Evolutionary conservation across 2,797 vertebrate species (phyloP), one percentile per base, ranked within the genome.

Genomic region (Scolopax rusticola): DNA sequence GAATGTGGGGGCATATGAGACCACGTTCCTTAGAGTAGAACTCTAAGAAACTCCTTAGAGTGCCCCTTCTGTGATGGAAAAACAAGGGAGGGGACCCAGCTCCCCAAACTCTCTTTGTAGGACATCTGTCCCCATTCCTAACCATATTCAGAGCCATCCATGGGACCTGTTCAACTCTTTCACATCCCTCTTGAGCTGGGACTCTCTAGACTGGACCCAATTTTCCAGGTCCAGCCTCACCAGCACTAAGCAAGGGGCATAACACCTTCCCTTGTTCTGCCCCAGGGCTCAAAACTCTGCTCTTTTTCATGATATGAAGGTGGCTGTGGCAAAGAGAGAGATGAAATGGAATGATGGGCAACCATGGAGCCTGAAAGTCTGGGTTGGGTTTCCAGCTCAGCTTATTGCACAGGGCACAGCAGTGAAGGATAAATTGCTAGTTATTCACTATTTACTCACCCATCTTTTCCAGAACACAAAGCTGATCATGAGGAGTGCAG

Each of bases 241-340:
- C 15, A 65, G 17, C 48, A 40, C 7, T 10, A 15, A 63, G 4
- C 19, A 91, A 57, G 13, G 4, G 4, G 1, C 0, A 0, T 16
- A 30, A 47, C n/a, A 12, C 36, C 32, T 77, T 79, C 47, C 24
- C 48, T 68, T 56, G 19, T 23, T 48, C 18, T 56, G 36, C 30
- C 36, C 9, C 18, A 36, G 24, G 24, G 21, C 2, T 54, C 6
- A 84, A 82, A 85, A 30, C 6, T 80, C 83, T 33, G 11, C 6
- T 75, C 3, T 54, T 78, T 41, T 87, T 64, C 48, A 5, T 67
- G 17, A 6, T 3, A 36, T 43, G 41, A 43, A 43, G 7, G 9
- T 3, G 40, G 6, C 38, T 48, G 36, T 63, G 41, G 14, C 21
- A 67, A 67, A 48, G 36, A 80, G 36, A 80, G 11, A 11, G 53